Base-by-base conservation (phyloP, 2,888 invertebrate species). In the Eilema sororculum region DNA sequence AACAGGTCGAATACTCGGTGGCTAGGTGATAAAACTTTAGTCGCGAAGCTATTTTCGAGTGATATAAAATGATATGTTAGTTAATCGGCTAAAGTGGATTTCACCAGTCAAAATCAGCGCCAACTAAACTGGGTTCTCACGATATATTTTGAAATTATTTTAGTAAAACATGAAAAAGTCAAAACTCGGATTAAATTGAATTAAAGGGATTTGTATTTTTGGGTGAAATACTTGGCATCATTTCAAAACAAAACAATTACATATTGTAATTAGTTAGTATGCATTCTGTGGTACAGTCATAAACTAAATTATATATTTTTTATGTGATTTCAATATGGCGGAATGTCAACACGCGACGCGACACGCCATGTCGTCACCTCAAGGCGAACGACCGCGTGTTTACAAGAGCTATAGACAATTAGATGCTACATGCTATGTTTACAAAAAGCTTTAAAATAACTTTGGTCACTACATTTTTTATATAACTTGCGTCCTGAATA, bases 331-430 rank as follows among this genome's bases (percentile, higher is more conserved):
- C 68, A 71, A 69, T 65, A 73, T 71, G 68, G 70, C 70, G 22
- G 63, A 65, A 59, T 64, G 74, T 25, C 25, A 28, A 24, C 59
- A 67, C 69, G 61, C 60, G 65, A 67, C 68, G 28, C 56, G 33
- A 41, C 57, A 58, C 57, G 57, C 16, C 25, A 64, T 57, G 65
- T 71, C 72, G 65, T 69, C 73, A 70, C 69, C 10, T 28, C n/a
- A 46, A 65, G 76, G 72, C 69, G 68, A 76, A 79, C 62, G 74
- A 72, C 65, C 76, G 62, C 58, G 62, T 76, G 73, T 71, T 74
- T 76, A 76, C 69, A 37, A 16, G 65, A 65, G 57, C 56, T 16
- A 52, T 52, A 52, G 52, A n/a, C 52, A 52, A 52, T 52, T 24
- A 74, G 67, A 63, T 59, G 57, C 22, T 59, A 52, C 52, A n/a